phyloP scores from a whole-genome alignment of 2,797 vertebrate genomes.

The Leucoraja ocellata region DNA sequence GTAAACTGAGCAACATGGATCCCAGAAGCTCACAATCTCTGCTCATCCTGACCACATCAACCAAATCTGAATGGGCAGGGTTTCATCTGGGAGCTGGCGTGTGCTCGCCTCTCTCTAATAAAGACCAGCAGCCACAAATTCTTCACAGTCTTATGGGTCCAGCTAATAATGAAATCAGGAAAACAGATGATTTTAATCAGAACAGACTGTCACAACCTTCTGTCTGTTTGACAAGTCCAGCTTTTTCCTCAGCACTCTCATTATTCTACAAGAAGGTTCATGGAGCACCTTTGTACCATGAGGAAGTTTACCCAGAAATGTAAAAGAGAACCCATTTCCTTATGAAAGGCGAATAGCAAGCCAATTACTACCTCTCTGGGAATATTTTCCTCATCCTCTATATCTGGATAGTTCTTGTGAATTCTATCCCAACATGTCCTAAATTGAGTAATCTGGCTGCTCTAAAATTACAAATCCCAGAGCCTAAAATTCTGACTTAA shows the following conservation, averaged over 20 bases:
- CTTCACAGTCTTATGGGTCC: not conserved
- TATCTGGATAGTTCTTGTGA: not conserved
- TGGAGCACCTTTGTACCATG: not conserved
- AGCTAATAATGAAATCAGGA: not conserved
- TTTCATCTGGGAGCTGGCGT: not conserved
- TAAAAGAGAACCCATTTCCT: not conserved
- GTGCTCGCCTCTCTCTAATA: not conserved
- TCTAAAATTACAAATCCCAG: not conserved
- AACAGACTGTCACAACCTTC: not conserved
- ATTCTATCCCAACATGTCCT: not conserved
- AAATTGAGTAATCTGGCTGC: not conserved
- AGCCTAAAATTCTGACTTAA: too few species aligned
- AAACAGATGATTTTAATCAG: slow-evolving; percentile 24
- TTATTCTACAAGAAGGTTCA: not conserved
- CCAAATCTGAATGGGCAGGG: not conserved
- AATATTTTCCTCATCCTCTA: not conserved
- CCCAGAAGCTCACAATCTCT: not conserved
- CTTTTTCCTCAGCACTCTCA: not conserved
- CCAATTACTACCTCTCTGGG: not conserved
- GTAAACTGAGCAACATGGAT: not conserved
- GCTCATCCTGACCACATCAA: slow-evolving; percentile 13
- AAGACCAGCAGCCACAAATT: not conserved
- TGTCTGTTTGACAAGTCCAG: not conserved
- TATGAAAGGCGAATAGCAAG: not conserved
- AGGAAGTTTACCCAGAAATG: too few species aligned